These are phyloP conservation scores for Drosophila baimaii DNA, from an alignment of 1,140 invertebrate species.

Conservation along the genomic window DNA sequence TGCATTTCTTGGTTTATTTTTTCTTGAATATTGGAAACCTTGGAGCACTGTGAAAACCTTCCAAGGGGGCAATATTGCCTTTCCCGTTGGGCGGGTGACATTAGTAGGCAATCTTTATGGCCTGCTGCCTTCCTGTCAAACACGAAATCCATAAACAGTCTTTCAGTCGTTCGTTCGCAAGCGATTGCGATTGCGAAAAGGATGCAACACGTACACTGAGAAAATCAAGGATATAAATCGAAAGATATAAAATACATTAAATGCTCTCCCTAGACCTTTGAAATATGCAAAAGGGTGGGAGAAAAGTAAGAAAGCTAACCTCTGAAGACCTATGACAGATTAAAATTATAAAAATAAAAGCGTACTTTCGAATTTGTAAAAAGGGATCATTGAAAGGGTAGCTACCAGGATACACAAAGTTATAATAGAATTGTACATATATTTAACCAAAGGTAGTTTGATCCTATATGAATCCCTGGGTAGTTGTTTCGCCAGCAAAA, in stretches of 20 bases:
- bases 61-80: conserved; percentile 40
- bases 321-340: neutral
- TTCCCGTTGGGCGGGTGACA: conserved; percentile 45
- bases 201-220: conserved; percentile 38
- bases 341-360: neutral
- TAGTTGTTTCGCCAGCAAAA: too few species aligned
- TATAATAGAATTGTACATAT: too few species aligned
- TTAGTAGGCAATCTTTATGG: conserved; percentile 76
- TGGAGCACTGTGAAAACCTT: conserved; percentile 4
- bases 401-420: too few species aligned
- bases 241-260: too few species aligned
- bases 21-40: conserved; percentile 25
- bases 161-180: conserved; percentile 34
- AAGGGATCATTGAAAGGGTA: too few species aligned
- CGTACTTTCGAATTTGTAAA: too few species aligned
- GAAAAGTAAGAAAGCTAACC: neutral
- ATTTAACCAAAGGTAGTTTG: too few species aligned
- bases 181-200: conserved; percentile 49
- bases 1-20: conserved; percentile 11
- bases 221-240: too few species aligned
- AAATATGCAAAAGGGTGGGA: neutral
- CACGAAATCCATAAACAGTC: conserved; percentile 74
- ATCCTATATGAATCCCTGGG: too few species aligned
- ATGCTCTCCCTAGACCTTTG: neutral
- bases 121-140: conserved; percentile 75